phyloP scores from a whole-genome alignment of 2,888 invertebrate genomes.

The Cerastoderma edule region DNA sequence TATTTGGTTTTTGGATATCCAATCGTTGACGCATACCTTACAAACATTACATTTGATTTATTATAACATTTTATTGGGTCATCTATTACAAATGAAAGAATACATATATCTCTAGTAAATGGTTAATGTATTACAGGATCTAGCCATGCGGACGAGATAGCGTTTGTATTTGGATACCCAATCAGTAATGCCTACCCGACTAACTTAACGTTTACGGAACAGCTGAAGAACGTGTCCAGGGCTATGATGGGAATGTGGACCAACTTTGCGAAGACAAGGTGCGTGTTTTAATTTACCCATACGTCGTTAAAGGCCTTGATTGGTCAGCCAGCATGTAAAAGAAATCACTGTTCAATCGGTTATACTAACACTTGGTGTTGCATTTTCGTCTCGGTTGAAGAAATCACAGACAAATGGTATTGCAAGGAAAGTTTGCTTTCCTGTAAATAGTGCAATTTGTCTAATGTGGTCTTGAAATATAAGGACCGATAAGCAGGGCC shows the following conservation, averaged over 20 bases:
- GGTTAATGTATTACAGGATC: constrained; percentile 61
- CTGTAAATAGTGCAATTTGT: too few relatives aligned
- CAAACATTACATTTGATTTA: too few relatives aligned
- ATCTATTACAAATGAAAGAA: background rate
- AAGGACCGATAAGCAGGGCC: too few relatives aligned
- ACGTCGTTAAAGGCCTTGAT: background rate
- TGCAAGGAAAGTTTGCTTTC: too few relatives aligned
- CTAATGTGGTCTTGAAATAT: too few relatives aligned
- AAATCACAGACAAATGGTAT: too few relatives aligned
- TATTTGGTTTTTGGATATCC: too few relatives aligned
- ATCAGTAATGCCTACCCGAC: background rate
- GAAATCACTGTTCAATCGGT: background rate
- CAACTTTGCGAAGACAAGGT: constrained; percentile 24
- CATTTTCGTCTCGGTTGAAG: too few relatives aligned
- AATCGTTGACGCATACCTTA: too few relatives aligned
- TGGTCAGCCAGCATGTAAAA: background rate
- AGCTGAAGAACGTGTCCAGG: constrained; percentile 92
- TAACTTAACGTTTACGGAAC: constrained; percentile 87
- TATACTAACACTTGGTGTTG: background rate
- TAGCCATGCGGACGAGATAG: constrained; percentile 79
- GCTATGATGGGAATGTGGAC: constrained; percentile 97
- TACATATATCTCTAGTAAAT: background rate
- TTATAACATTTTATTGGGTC: too few relatives aligned
- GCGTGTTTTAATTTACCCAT: background rate
- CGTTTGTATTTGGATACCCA: constrained; percentile 75